Evolutionary conservation across 1,140 invertebrate species (phyloP), one percentile per base, ranked within the genome.

Genomic region (Phortica variegata): DNA sequence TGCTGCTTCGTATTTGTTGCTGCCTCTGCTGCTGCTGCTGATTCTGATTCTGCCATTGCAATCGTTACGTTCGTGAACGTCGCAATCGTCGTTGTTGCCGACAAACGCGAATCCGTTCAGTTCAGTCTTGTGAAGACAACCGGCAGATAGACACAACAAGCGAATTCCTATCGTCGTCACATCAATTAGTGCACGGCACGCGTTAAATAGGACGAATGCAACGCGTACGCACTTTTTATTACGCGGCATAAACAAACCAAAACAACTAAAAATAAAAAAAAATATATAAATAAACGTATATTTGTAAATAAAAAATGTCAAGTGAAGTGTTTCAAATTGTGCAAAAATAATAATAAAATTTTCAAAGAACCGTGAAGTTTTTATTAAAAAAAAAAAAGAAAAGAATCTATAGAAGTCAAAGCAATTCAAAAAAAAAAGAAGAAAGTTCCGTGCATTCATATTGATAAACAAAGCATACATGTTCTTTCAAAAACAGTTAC

Each of bases 111-210:
- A 63, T 61, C 60, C 60, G 43, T 60, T 55, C 49, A 49, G 47
- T 58, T 60, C 57, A 73, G 69, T 73, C 69, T 73, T 69, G 61
- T 51, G 53, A 61, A 73, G 69, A 73, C 69, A 73, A 54, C 65
- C 69, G 69, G 52, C 69, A 72, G 65, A 73, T 73, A 73, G 56
- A 73, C 63, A 70, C 65, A 55, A 65, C 63, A 66, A n/a, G n/a
- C n/a, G n/a, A n/a, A n/a, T n/a, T n/a, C n/a, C n/a, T n/a, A n/a
- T n/a, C n/a, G n/a, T n/a, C n/a, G n/a, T n/a, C n/a, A n/a, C n/a
- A n/a, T n/a, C n/a, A n/a, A n/a, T n/a, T n/a, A n/a, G n/a, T n/a
- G n/a, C n/a, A n/a, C n/a, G n/a, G n/a, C n/a, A n/a, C n/a, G n/a
- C n/a, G n/a, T n/a, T n/a, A n/a, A n/a, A n/a, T n/a, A n/a, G n/a